Evolutionary conservation across 2,113 vertebrate species (phyloP).

Genomic region (Dolichotis patagonum): DNA sequence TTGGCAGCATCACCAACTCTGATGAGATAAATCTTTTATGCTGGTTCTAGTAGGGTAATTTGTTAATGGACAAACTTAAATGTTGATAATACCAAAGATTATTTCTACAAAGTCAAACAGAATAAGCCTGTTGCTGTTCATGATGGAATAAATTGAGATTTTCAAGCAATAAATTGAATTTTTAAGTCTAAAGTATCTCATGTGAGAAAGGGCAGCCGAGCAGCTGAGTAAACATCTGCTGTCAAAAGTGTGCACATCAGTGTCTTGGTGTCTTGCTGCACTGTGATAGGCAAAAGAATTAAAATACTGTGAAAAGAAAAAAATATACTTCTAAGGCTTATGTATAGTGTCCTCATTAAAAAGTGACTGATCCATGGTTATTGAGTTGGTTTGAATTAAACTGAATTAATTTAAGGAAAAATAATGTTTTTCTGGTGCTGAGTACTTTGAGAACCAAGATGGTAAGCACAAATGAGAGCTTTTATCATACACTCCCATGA

Average conservation of each 20-base stretch:
- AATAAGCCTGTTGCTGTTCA: conserved; percentile 61
- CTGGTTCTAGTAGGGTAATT: conserved; percentile 71
- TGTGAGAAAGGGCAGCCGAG: conserved; percentile 65
- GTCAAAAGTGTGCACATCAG: not conserved
- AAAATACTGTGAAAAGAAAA: not conserved
- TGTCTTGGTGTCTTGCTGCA: conserved; percentile 37
- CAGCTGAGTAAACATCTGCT: conserved; percentile 33
- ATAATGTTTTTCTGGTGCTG: conserved; percentile 1
- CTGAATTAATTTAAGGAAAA: conserved; percentile 29
- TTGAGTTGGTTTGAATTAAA: not conserved
- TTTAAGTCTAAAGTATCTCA: conserved; percentile 70
- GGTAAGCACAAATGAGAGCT: conserved; percentile 34
- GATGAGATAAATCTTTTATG: conserved; percentile 70
- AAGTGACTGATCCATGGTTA: not conserved
- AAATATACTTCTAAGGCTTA: not conserved
- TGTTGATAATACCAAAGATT: conserved; percentile 74
- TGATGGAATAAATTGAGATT: conserved; percentile 51
- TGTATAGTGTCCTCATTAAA: not conserved
- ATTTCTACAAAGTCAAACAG: conserved; percentile 73
- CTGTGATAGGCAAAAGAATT: conserved; percentile 56
- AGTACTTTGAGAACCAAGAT: not conserved
- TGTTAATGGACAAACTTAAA: conserved; percentile 80
- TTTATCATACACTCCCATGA: not conserved
- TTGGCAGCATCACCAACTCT: conserved; percentile 65
- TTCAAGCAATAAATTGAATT: conserved; percentile 79